phyloP scores from a whole-genome alignment of 2,797 vertebrate species.

The Chaetodon trifasciatus region DNA sequence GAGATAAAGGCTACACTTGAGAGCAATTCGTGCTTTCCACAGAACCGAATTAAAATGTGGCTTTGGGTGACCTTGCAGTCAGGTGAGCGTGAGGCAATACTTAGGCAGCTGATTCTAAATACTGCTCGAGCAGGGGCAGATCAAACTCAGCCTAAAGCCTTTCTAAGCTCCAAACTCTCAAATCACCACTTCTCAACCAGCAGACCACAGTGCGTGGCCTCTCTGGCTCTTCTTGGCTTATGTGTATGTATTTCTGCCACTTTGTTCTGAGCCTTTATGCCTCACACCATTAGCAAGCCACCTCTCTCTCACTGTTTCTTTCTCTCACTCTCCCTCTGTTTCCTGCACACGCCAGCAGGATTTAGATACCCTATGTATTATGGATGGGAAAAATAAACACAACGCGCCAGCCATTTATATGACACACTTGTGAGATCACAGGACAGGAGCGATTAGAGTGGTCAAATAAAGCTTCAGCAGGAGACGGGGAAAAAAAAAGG shows the following conservation, averaged over 20 bases:
- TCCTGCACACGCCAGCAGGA: constrained; percentile 80
- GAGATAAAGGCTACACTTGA: constrained; percentile 64
- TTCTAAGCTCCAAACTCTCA: constrained; percentile 74
- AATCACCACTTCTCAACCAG: constrained; percentile 70
- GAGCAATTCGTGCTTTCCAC: constrained; percentile 58
- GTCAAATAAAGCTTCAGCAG: constrained; percentile 77
- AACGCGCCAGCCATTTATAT: constrained; percentile 78
- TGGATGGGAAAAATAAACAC: constrained; percentile 83
- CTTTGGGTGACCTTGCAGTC: constrained; percentile 73
- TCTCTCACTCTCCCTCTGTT: constrained; percentile 45
- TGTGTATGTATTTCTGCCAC: constrained; percentile 79
- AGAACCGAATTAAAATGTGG: constrained; percentile 61
- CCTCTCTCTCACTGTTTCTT: constrained; percentile 51
- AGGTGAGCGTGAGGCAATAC: constrained; percentile 70
- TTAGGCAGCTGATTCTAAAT: constrained; percentile 61
- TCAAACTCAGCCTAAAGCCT: constrained; percentile 72
- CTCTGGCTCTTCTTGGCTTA: constrained; percentile 66
- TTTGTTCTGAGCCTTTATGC: constrained; percentile 80
- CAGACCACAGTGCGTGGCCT: constrained; percentile 72
- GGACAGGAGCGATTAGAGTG: constrained; percentile 78
- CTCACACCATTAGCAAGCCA: constrained; percentile 78
- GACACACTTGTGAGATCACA: constrained; percentile 83
- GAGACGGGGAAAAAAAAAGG: constrained; percentile 7
- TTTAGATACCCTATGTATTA: constrained; percentile 84
- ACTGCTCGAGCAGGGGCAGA: constrained; percentile 53